Evolutionary conservation across 2,888 invertebrate species (phyloP), one percentile per base, ranked within the genome.

Genomic region (Cynaeus angustus): DNA sequence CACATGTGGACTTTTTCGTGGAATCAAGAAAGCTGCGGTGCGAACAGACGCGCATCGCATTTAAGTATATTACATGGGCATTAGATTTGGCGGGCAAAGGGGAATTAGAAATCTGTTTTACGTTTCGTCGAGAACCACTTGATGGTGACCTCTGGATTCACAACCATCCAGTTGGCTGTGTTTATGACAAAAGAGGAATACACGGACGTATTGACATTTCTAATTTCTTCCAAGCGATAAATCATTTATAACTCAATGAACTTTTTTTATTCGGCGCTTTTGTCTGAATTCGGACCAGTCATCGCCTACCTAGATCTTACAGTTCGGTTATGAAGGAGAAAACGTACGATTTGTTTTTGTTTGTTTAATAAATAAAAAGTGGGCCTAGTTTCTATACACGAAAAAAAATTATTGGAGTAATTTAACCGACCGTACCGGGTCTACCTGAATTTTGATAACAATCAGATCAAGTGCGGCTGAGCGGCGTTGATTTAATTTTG

Each of bases 1-100:
- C 61, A 61, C 61, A 52, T 64, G 52, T 64, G 62, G 41, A 38
- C 41, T 50, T 33, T 64, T 50, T 64, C 50, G 50, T 50, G 64
- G 64, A 64, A 48, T 61, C 48, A 33, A 61, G 46, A 38, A 61
- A 46, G 61, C 48, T 46, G 61, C 48, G 61, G 61, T 43, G 58
- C 43, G 30, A 64, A 64, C 64, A 64, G 38, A 64, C 41, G 64
- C 37, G 48, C 61, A 46, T 61, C 61, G 48, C 21, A 46, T 58
- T 58, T 43, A 58, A 53, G 37, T 56, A 41, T 37, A 56, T 56
- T 56, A 56, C 33, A 37, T 30, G 41, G 16, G 41, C 41, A 56
- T 56, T 56, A 56, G 56, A 41, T 56, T 30, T 41, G 41, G 56
- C 53, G 53, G 37, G 30, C 12, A 28, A 5, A 33, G 16, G 56